Conservation (phyloP, 2,113 vertebrate species). For the Maylandia zebra region DNA sequence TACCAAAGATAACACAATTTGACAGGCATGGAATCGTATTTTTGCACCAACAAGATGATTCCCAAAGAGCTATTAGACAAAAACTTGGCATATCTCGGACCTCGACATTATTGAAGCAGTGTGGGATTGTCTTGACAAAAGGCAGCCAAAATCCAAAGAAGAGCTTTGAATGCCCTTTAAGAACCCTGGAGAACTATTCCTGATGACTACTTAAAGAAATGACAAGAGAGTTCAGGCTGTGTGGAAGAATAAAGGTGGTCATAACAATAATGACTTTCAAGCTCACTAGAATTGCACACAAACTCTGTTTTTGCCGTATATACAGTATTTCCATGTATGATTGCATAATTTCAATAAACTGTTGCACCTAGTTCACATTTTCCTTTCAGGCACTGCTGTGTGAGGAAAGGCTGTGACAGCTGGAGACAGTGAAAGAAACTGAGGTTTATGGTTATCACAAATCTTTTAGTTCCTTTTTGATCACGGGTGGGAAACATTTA, state of each 20-base stretch:
- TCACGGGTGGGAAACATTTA: background rate
- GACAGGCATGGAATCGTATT: background rate
- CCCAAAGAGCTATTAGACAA: background rate
- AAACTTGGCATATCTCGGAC: background rate
- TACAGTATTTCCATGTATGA: background rate
- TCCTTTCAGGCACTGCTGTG: background rate
- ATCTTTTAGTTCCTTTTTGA: background rate
- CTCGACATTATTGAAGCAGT: background rate
- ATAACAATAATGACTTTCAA: background rate
- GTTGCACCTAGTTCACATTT: background rate
- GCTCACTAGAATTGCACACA: background rate
- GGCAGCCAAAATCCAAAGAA: background rate
- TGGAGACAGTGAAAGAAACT: background rate
- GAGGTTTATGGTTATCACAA: background rate
- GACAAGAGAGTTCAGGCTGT: background rate
- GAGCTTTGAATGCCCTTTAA: background rate
- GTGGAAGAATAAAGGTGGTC: background rate
- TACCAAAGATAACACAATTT: background rate
- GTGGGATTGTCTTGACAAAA: background rate
- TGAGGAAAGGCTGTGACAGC: background rate
- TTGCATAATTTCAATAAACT: background rate
- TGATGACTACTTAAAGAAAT: background rate
- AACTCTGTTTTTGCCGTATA: background rate
- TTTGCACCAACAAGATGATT: background rate
- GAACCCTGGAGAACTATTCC: background rate